phyloP scores from a whole-genome alignment of 1,140 invertebrate species.

The Leguminivora glycinivorella region DNA sequence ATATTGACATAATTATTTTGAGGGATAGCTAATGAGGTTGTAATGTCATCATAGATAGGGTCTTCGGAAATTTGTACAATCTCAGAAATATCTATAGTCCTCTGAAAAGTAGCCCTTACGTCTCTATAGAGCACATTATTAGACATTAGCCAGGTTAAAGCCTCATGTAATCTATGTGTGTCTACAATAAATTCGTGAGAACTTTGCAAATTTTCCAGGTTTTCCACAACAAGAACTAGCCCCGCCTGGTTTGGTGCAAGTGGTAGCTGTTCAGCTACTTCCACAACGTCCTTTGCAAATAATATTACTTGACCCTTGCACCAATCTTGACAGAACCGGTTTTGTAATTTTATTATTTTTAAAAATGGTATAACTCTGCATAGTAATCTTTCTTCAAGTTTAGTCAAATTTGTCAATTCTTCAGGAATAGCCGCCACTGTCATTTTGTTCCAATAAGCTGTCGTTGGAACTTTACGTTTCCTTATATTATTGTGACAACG shows the following conservation, averaged over 20 bases:
- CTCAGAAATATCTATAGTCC: conserved; percentile 12
- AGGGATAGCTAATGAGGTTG: neutral
- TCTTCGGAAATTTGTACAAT: conserved; percentile 17
- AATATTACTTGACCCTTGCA: conserved; percentile 30
- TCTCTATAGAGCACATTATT: too few species aligned
- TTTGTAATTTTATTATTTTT: conserved; percentile 28
- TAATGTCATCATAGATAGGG: neutral
- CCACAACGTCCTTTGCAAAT: conserved; percentile 31
- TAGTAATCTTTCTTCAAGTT: conserved; percentile 28
- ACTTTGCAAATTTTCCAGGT: conserved; percentile 32
- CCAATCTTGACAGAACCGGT: conserved; percentile 29
- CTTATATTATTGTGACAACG: conserved; percentile 29
- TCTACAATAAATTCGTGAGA: conserved; percentile 28
- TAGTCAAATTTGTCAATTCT: too few species aligned
- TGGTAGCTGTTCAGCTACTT: conserved; percentile 30
- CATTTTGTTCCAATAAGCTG: too few species aligned
- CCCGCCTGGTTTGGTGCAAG: conserved; percentile 29
- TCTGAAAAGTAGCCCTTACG: conserved; percentile 11
- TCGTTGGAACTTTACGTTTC: conserved; percentile 31
- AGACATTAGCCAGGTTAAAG: conserved; percentile 21
- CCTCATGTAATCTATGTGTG: conserved; percentile 9
- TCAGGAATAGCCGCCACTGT: too few species aligned
- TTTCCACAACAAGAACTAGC: conserved; percentile 30
- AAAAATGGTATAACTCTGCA: conserved; percentile 27
- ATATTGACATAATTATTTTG: neutral